Evolutionary conservation across 2,888 invertebrate genomes (phyloP), one percentile per base, ranked within the genome.

Genomic region (Antitype chi): DNA sequence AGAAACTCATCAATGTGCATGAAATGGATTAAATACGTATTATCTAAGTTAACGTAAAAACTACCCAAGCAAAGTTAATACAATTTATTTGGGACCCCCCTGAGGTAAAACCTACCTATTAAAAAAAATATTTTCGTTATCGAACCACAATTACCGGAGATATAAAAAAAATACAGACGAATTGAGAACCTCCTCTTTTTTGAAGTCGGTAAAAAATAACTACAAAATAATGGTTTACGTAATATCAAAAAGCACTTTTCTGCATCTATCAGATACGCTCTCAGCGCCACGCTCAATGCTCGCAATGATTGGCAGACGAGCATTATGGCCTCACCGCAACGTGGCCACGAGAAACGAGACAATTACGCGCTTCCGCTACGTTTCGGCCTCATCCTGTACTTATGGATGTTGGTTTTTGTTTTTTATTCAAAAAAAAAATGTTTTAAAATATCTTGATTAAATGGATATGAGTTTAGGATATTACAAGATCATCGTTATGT

Each of bases 291-390:
- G 91, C 80, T 86, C 62, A 25, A 53, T 88, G 91, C 85, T 52
- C 83, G 47, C 57, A 69, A 82, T 92, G 92, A 92, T 92, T 89
- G 87, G 74, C 80, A 89, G 55, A 74, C 38, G 91, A 90, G 86
- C 92, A 90, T 87, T 92, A 92, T 91, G 89, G 78, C 28, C 55
- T 74, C 32, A 74, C 76, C 80, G 53, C 75, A 78, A 67, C 69
- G 82, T 80, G 82, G 84, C 88, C 86, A 91, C 86, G 79, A 88
- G 84, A 89, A 64, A 69, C 28, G 81, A 76, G 80, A 23, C 68
- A 69, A 85, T 84, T 85, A 83, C 71, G 5, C 23, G 0, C 49
- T 84, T 84, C 84, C 84, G 86, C 32, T 32, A 20, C 43, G 7
- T 78, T 78, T 70, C 23, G 49, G 64, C 80, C 49, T 25, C 62